Base-by-base conservation (phyloP, 1,140 invertebrate genomes). In the Proctacanthus coquilletti region DNA sequence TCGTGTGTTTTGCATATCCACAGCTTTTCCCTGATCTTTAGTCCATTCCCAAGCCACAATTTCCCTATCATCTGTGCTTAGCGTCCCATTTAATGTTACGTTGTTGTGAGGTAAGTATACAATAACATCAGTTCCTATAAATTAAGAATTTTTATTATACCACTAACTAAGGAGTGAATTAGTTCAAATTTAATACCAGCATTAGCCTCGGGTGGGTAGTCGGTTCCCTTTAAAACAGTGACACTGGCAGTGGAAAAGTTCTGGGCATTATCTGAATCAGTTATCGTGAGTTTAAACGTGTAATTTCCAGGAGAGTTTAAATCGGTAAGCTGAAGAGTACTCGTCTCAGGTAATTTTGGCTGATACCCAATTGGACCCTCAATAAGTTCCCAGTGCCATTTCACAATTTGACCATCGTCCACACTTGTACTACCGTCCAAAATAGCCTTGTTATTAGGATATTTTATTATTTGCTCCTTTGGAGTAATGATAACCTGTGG, bases 1-100 rank as follows among this genome's bases (percentile, higher is more conserved):
- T 47, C 84, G 71, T 0, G 88, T 91, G 43, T 91, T 85, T 68
- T 88, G 84, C 84, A 93, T 92, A 53, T 93, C 88, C 11, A 87
- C 87, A 8, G 86, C 83, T 62, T 87, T 86, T 39, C 83, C 76
- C 1, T 79, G 73, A 39, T 80, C 80, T 55, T 92, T 91, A 0
- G 82, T 91, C 92, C 92, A 96, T 59, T 93, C 87, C 82, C 89
- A 96, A 19, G 73, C 82, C 0, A 74, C 76, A 43, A 94, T 94
- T 32, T 85, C 85, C 53, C 88, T 81, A 64, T 95, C 92, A 58
- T 96, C 92, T 0, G 81, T 84, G 39, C 87, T 93, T 27, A 80
- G 61, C 53, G 84, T 94, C 11, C 89, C 92, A 57, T 88, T 91
- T 3, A 96, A 61, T 0, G 78, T 87, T 2, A 93, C 70, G 43